These are phyloP conservation scores for Uropetala carovei DNA, from an alignment of 2,888 invertebrate genomes.

Conservation along the genomic window DNA sequence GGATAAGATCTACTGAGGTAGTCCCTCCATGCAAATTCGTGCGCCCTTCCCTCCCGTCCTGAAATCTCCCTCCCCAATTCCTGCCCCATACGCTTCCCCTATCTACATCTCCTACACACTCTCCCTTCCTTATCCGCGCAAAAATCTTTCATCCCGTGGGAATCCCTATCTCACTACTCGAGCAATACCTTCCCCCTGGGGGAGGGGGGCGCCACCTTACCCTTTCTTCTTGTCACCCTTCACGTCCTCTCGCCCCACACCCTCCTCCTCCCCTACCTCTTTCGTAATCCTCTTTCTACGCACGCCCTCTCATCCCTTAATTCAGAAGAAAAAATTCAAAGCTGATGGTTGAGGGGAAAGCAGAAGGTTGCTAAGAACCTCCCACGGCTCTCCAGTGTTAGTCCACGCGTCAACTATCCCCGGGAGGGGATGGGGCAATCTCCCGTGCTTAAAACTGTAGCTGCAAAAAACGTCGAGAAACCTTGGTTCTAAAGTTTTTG, in stretches of 20 bases:
- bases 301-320: not conserved
- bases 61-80: too few species aligned
- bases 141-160: not conserved
- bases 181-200: not conserved
- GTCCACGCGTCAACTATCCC: not conserved
- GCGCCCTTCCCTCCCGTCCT: not conserved
- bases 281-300: not conserved
- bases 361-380: not conserved
- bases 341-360: not conserved
- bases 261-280: not conserved
- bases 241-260: not conserved
- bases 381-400: not conserved
- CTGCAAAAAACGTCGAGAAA: too few species aligned
- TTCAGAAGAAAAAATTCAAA: not conserved
- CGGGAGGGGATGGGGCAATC: not conserved
- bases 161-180: not conserved
- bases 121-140: not conserved
- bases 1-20: not conserved
- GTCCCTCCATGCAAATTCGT: conserved; percentile 28
- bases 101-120: not conserved
- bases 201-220: not conserved
- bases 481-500: too few species aligned
- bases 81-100: not conserved
- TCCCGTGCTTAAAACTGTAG: not conserved
- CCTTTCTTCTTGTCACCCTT: not conserved